phyloP scores from a whole-genome alignment of 2,113 vertebrate genomes.

The Poeciliopsis occidentalis region DNA sequence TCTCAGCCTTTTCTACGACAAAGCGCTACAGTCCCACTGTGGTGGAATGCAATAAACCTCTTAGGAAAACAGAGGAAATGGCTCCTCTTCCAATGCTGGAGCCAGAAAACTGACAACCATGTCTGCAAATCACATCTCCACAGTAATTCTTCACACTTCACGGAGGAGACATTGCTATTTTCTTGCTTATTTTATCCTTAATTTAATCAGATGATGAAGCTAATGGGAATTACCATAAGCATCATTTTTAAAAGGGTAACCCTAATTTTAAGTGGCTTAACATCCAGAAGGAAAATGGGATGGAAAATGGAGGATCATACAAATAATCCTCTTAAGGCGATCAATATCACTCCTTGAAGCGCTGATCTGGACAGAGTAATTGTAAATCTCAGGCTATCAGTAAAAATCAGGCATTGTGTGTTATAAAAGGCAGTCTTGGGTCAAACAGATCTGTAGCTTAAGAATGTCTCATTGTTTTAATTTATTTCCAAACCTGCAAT shows the following conservation, averaged over 20 bases:
- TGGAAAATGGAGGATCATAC: conserved; percentile 49
- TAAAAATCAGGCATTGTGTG: conserved; percentile 30
- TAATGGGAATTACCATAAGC: conserved; percentile 56
- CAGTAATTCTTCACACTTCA: conserved; percentile 61
- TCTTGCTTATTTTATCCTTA: conserved; percentile 58
- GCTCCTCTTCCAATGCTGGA: conserved; percentile 51
- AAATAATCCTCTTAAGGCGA: conserved; percentile 73
- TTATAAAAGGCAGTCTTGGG: conserved; percentile 33
- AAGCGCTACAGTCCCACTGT: conserved; percentile 27
- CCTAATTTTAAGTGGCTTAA: conserved; percentile 64
- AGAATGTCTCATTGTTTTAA: conserved; percentile 29
- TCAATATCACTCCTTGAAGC: conserved; percentile 49
- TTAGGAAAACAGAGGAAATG: conserved; percentile 29
- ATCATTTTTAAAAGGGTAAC: conserved; percentile 57
- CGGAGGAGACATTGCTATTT: conserved; percentile 41
- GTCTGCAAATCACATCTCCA: conserved; percentile 74
- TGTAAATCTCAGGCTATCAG: conserved; percentile 50
- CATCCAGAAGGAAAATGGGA: conserved; percentile 23
- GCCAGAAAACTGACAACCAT: conserved; percentile 70
- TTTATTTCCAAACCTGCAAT: conserved; percentile 28
- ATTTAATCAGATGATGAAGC: conserved; percentile 57
- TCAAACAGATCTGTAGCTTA: conserved; percentile 25
- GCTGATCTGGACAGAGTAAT: conserved; percentile 45
- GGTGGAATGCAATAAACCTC: conserved; percentile 22
- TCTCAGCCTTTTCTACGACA: conserved; percentile 29